phyloP scores from a whole-genome alignment of 2,797 vertebrate genomes.

The Rhincodon typus region DNA sequence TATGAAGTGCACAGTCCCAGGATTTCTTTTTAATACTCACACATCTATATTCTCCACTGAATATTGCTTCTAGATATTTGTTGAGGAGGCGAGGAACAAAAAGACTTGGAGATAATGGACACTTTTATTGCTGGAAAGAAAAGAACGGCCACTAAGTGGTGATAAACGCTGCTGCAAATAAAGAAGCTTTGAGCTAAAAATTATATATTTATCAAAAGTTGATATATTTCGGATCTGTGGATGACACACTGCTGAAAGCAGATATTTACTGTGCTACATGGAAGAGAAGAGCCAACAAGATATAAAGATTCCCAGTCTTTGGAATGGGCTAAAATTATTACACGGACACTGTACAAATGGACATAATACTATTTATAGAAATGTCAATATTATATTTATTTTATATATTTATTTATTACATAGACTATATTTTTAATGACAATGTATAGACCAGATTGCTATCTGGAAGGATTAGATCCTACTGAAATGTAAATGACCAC shows the following conservation, averaged over 20 bases:
- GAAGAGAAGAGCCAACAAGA: slow-evolving; percentile 52
- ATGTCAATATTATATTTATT: slow-evolving; percentile 99
- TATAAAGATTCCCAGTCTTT: slow-evolving; percentile 66
- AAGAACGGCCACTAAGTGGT: slow-evolving; percentile 32
- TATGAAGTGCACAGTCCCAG: slow-evolving; percentile 14
- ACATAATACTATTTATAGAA: slow-evolving; percentile 92
- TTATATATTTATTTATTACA: slow-evolving; percentile 99
- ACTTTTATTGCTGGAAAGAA: slow-evolving; percentile 16
- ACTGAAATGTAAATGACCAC: slow-evolving; percentile 66
- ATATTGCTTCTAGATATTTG: slow-evolving; percentile 25
- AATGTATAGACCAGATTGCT: slow-evolving; percentile 76
- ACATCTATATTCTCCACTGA: slow-evolving; percentile 28
- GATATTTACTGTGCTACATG: slow-evolving; percentile 44
- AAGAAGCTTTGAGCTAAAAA: slow-evolving; percentile 39
- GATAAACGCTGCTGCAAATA: slow-evolving; percentile 34
- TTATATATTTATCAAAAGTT: slow-evolving; percentile 39
- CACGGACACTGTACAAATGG: slow-evolving; percentile 88
- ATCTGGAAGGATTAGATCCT: slow-evolving; percentile 85
- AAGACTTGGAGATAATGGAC: neutral
- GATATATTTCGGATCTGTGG: slow-evolving; percentile 38
- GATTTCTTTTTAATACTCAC: slow-evolving; percentile 13
- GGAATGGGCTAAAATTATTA: slow-evolving; percentile 77
- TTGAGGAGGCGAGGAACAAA: slow-evolving; percentile 21
- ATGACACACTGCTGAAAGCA: slow-evolving; percentile 49
- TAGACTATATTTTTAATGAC: slow-evolving; percentile 99